These are phyloP conservation scores for Serilophus lunatus DNA, from an alignment of 2,113 vertebrate genomes.

Conservation along the genomic window DNA sequence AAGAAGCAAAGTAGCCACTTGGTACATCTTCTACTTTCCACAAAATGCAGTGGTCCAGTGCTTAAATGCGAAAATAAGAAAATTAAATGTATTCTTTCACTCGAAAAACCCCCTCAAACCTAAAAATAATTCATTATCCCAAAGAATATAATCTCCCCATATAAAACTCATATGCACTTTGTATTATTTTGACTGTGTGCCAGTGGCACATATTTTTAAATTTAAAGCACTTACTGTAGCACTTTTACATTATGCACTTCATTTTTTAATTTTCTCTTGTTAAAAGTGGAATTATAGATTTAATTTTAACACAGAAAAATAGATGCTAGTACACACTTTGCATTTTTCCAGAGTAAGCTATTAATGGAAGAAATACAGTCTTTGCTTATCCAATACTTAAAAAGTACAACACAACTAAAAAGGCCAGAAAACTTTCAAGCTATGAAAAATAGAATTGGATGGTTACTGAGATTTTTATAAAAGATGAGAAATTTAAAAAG, in stretches of 20 bases:
- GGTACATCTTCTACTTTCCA: background rate
- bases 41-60: background rate
- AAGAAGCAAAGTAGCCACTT: background rate
- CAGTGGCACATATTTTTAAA: background rate
- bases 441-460: background rate
- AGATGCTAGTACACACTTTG: background rate
- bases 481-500: background rate
- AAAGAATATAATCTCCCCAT: background rate
- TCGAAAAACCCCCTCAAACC: accelerated
- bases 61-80: background rate
- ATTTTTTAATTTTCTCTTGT: background rate
- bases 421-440: background rate
- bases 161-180: background rate
- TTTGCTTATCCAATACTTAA: background rate
- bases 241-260: background rate
- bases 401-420: background rate
- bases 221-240: background rate
- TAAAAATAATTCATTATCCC: background rate
- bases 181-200: background rate
- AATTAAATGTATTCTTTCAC: background rate
- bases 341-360: background rate
- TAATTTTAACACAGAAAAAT: background rate
- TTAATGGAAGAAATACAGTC: background rate
- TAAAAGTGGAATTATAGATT: background rate
- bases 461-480: background rate